Evolutionary conservation across 2,797 vertebrate genomes (phyloP), one percentile per base, ranked within the genome.

Genomic region (Silurus lanzhouensis): DNA sequence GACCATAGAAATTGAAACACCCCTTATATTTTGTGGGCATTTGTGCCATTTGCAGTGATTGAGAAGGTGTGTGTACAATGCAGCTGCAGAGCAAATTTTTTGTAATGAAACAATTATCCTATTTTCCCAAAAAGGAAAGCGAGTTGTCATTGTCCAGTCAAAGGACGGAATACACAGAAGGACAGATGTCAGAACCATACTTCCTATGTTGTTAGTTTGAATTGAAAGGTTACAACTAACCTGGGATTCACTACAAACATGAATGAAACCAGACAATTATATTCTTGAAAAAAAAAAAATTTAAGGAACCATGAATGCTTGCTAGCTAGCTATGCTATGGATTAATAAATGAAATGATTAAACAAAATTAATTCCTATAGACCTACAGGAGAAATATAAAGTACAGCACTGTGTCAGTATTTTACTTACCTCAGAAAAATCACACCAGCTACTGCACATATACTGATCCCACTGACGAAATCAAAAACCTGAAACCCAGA

Each of bases 351-450:
- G 3, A 38, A 38, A 38, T 38, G 0, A 38, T 38, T 4, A 0
- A 38, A 5, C 0, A 38, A 38, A 4, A 38, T 4, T 58, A 2
- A 15, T 20, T 20, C 17, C 31, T 7, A 78, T 55, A 67, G 27
- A 63, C 57, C 13, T 31, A 58, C 38, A 74, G 67, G 55, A 15
- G 25, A 70, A 44, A 66, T 17, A 48, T 20, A 55, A 2, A 55
- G 44, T 17, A 66, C 22, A 60, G 22, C 25, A 6, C 17, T 14
- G 7, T 68, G 52, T 10, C 48, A 27, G 63, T 80, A 12, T 85
- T 22, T 31, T 15, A 67, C 86, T 87, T 67, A 87, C 82, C 77
- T 83, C 7, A 14, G 48, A 20, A 58, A 38, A 77, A 6, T 70
- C 52, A 78, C 52, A 86, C 44, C 9, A 55, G 68, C 22, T 57